Evolutionary conservation across 2,797 vertebrate species (phyloP).

Genomic region (Helostoma temminkii): DNA sequence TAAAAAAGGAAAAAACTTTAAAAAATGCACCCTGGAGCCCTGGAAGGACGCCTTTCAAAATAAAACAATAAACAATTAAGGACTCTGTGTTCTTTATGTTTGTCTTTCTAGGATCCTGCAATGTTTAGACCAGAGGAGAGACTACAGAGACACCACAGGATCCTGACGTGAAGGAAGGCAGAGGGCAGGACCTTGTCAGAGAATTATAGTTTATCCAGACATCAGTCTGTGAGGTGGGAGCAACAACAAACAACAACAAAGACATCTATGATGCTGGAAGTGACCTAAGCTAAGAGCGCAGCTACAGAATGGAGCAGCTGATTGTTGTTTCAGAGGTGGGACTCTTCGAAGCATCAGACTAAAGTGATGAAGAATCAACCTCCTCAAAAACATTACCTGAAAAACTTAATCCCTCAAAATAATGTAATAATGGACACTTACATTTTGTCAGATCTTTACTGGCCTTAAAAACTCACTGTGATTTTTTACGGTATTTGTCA

Average conservation of each 20-base stretch:
- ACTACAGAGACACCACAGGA: constrained; percentile 34
- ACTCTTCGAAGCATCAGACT: constrained; percentile 16
- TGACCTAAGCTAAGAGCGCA: not conserved
- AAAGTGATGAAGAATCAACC: constrained; percentile 28
- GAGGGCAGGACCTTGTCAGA: not conserved
- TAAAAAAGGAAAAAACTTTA: not conserved
- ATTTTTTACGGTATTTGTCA: not conserved
- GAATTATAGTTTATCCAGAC: constrained; percentile 1
- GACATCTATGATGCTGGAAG: not conserved
- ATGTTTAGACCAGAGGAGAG: constrained; percentile 72
- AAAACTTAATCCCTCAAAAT: not conserved
- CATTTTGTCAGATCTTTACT: not conserved
- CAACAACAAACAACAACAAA: constrained; percentile 20
- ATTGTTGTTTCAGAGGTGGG: not conserved
- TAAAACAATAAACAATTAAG: not conserved
- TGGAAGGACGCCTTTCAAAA: too few relatives aligned
- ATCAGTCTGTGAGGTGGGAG: constrained; percentile 14
- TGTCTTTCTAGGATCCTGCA: constrained; percentile 72
- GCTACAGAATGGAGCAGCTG: not conserved
- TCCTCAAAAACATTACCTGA: constrained; percentile 12
- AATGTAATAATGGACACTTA: not conserved
- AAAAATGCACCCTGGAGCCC: too few relatives aligned
- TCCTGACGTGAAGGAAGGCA: constrained; percentile 56
- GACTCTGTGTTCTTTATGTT: not conserved
- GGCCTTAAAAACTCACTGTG: not conserved